Percentiles rank a stretch among this genome's conserved stretches.
Evolutionary conservation across 2,113 vertebrate species (phyloP).

Genomic region (Atrichornis clamosus): DNA sequence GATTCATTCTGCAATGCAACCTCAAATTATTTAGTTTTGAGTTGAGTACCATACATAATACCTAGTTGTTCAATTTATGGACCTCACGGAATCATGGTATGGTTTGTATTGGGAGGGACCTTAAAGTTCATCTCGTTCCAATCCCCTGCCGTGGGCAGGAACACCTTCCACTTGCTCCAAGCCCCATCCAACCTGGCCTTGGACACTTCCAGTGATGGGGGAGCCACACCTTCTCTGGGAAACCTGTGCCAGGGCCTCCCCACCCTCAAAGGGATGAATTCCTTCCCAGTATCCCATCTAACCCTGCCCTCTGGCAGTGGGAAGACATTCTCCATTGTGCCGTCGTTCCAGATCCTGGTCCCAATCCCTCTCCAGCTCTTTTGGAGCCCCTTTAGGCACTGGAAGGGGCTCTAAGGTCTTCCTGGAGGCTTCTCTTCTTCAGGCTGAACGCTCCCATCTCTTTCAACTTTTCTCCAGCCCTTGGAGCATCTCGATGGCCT

Average conservation of each 20-base stretch:
- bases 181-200: rapidly evolving
- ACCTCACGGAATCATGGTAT: neutral
- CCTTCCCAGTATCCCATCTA: neutral
- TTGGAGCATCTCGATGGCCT: neutral
- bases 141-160: neutral
- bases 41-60: neutral
- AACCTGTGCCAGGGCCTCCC: rapidly evolving
- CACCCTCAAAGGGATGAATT: rapidly evolving
- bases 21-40: neutral
- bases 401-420: rapidly evolving
- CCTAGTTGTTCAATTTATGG: neutral
- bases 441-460: neutral
- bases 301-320: rapidly evolving
- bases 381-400: neutral
- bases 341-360: neutral
- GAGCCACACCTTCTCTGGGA: neutral
- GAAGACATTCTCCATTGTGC: neutral
- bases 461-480: neutral
- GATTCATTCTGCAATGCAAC: neutral
- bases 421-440: neutral
- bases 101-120: neutral
- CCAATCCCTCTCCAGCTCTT: neutral
- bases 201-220: neutral
- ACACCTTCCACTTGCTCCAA: neutral
- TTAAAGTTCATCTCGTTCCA: rapidly evolving